Base-by-base conservation (phyloP, 2,888 invertebrate genomes). In the Erebia aethiops region DNA sequence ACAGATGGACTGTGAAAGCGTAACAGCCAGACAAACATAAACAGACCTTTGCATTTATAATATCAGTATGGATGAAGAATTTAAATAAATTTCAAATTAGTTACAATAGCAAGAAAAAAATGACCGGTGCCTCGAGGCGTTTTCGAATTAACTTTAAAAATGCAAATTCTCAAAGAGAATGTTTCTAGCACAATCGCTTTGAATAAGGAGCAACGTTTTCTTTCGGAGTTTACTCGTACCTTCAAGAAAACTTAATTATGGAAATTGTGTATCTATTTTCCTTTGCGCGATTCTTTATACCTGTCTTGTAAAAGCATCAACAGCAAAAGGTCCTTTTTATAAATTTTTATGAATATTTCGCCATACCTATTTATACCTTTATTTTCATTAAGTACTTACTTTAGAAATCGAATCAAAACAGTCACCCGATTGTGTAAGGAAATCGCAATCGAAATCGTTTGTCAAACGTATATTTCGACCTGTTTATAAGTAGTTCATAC, bases 171-270 rank as follows among this genome's bases (percentile, higher is more conserved):
- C 75, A 76, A 76, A 78, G 76, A 76, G 76, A 77, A 76, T 73
- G 35, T 75, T 72, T 74, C 66, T 73, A 65, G 70, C 67, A 69
- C 66, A 71, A 75, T 75, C 76, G 75, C 73, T 77, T 77, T 78
- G 77, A 78, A 74, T 72, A 74, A 73, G 65, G 18, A 43, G 66
- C 62, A 77, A 75, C 73, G 70, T 72, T 71, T 62, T 71, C 76
- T 78, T 78, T 79, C 35, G 77, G 77, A 76, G 70, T 67, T 73
- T 74, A 35, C 35, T 35, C 35, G 5, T 35, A 73, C 75, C 72
- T 77, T 72, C 74, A 63, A 73, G 72, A 64, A 76, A 79, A 76
- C 75, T 78, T 77, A 77, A 79, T 78, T 78, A 79, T 77, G 76
- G 72, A 75, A 76, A 77, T 77, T 74, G 72, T 70, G 69, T 70